Conservation (phyloP, 2,888 invertebrate species). For the Melinopterus prodromus region DNA sequence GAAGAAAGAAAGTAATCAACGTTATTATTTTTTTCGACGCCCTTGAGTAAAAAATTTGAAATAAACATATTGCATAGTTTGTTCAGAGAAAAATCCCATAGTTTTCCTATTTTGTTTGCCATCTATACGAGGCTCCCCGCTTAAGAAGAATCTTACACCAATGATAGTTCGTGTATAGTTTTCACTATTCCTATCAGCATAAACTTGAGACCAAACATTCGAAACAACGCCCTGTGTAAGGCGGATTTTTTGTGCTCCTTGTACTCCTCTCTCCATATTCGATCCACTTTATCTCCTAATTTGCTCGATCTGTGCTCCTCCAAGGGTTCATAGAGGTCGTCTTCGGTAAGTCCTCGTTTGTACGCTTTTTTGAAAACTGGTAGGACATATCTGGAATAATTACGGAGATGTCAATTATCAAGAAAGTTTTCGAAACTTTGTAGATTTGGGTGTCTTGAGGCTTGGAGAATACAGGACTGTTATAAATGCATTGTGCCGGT, state of each 20-base stretch:
- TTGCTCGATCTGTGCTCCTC: constrained; percentile 71
- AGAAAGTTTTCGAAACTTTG: background rate
- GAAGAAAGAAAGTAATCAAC: too few species aligned
- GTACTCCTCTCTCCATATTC: constrained; percentile 58
- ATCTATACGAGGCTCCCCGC: too few species aligned
- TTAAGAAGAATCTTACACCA: constrained; percentile 54
- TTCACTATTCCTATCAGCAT: constrained; percentile 51
- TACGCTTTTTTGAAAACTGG: constrained; percentile 77
- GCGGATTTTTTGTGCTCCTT: constrained; percentile 54
- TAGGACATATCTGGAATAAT: constrained; percentile 74
- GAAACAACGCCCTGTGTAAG: constrained; percentile 52
- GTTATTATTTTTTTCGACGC: too few species aligned
- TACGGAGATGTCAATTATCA: background rate
- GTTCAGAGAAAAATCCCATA: too few species aligned
- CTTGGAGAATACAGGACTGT: too few species aligned
- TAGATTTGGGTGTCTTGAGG: background rate
- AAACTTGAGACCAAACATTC: constrained; percentile 52
- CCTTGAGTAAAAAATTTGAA: too few species aligned
- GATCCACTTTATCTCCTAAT: constrained; percentile 72
- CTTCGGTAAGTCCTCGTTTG: constrained; percentile 72
- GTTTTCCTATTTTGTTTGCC: too few species aligned
- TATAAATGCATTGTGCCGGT: too few species aligned
- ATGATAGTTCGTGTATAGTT: constrained; percentile 53
- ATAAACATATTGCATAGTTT: too few species aligned
- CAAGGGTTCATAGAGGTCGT: constrained; percentile 76